Evolutionary conservation across 2,797 vertebrate genomes (phyloP).

Genomic region (Calcarius lapponicus): DNA sequence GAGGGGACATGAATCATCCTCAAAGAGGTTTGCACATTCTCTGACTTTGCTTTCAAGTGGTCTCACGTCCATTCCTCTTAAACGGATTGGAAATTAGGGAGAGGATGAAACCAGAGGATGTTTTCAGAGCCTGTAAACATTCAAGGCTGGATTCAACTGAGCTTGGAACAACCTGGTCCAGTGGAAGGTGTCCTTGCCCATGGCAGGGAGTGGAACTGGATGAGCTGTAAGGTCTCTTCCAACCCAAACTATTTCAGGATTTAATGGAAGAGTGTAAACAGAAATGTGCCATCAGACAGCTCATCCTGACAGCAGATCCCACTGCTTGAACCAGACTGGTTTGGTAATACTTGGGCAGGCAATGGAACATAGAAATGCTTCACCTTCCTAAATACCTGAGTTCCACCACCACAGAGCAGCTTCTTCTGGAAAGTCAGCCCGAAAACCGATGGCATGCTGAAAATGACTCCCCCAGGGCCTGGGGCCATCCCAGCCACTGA

Average conservation of each 20-base stretch:
- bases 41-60: not conserved
- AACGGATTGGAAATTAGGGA: not conserved
- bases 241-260: not conserved
- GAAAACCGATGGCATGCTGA: rapidly evolving
- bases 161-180: not conserved
- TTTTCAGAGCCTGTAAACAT: not conserved
- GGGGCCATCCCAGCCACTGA: not conserved
- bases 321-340: not conserved
- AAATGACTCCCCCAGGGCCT: not conserved
- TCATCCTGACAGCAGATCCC: not conserved
- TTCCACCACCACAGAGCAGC: not conserved
- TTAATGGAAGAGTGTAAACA: not conserved
- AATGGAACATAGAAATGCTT: not conserved
- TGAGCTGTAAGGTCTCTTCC: not conserved
- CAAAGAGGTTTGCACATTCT: not conserved
- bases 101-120: not conserved
- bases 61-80: not conserved
- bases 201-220: not conserved
- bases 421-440: not conserved
- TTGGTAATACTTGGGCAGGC: not conserved
- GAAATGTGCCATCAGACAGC: not conserved
- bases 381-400: not conserved
- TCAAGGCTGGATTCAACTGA: not conserved
- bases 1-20: not conserved
- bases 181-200: not conserved